Conservation (phyloP, 2,888 invertebrate genomes). For the Phalera bucephala region DNA sequence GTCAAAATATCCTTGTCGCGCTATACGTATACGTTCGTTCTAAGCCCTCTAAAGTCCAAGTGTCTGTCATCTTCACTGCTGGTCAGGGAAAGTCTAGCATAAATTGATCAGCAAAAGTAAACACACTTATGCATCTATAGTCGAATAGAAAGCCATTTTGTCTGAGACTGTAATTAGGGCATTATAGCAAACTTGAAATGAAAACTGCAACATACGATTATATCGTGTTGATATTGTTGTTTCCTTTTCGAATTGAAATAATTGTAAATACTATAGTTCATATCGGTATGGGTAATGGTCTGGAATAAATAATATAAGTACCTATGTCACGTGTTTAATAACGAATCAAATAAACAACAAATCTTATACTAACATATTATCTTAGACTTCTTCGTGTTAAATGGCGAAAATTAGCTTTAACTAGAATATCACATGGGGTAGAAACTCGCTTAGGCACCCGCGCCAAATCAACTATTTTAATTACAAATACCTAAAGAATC, state of each 20-base stretch:
- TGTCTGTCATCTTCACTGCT: too few species aligned
- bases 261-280: too few species aligned
- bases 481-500: background rate
- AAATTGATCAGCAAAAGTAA: too few species aligned
- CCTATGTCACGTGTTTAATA: background rate
- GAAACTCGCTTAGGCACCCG: background rate
- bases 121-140: too few species aligned
- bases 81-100: too few species aligned
- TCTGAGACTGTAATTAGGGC: background rate
- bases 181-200: constrained; percentile 23
- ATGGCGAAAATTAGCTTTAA: background rate
- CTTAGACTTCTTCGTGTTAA: background rate
- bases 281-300: background rate
- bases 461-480: background rate
- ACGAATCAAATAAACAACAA: constrained; percentile 1
- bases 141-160: too few species aligned
- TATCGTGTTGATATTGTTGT: constrained; percentile 17
- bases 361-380: background rate
- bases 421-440: background rate
- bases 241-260: constrained; percentile 31
- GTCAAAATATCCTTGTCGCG: too few species aligned
- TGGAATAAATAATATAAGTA: too few species aligned
- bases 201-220: constrained; percentile 18
- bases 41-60: too few species aligned
- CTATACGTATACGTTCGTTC: too few species aligned